Evolutionary conservation across 2,113 vertebrate species (phyloP), one percentile per base, ranked within the genome.

Genomic region (Scatophagus argus): DNA sequence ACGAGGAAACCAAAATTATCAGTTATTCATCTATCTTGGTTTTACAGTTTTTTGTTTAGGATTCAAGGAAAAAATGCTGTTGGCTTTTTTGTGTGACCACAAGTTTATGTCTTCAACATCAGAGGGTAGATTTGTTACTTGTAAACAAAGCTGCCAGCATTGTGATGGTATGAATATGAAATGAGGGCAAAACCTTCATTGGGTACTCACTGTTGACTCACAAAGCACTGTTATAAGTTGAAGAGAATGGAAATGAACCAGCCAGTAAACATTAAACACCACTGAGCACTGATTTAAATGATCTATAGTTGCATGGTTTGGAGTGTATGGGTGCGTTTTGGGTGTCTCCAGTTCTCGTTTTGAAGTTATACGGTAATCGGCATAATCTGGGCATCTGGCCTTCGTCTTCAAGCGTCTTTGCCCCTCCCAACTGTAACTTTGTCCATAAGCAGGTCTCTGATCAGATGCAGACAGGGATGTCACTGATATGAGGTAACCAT

Each of bases 21-120:
- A 6, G 31, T 46, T 61, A 21, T 47, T 13, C 19, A 5, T 36
- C 6, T 2, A 14, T 52, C 36, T 29, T 43, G 49, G 47, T 39
- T 64, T 51, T 23, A 47, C 32, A 5, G 32, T 31, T 66, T 46
- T 41, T 29, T 27, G 51, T 32, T 56, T 34, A 17, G 11, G 21
- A 52, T 43, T 74, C 11, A 31, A 31, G 38, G 31, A 38, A 47
- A 66, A n/a, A 49, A 74, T 8, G 25, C 46, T 31, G 23, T 23
- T 29, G 32, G 74, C n/a, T 67, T 59, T 36, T 76, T 46, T 52
- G 8, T 51, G 21, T 25, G 17, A 72, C 77, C 43, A 25, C 44
- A 74, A 66, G 67, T 52, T 39, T n/a, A 51, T 38, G 38, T 61
- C 17, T 9, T 38, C 36, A 54, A 25, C 55, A 54, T 67, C 67